Conservation (phyloP, 2,113 vertebrate genomes). For the Urocolius indicus region DNA sequence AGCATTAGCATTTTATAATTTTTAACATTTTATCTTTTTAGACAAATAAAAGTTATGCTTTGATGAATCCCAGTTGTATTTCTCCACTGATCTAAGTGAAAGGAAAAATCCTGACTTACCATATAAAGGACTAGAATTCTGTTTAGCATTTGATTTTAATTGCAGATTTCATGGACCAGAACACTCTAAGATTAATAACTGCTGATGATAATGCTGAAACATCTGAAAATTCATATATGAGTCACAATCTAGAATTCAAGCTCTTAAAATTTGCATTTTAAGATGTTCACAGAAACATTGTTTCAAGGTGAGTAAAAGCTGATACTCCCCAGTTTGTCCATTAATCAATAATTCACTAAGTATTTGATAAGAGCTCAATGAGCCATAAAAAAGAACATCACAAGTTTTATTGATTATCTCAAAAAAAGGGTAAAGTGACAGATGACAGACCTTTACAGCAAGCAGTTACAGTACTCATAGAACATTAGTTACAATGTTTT, state of each 20-base stretch:
- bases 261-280: constrained; percentile 5
- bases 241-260: not conserved
- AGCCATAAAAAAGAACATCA: constrained; percentile 46
- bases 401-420: constrained; percentile 46
- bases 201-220: not conserved
- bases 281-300: not conserved
- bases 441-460: constrained; percentile 10
- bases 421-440: constrained; percentile 34
- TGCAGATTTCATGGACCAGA: constrained; percentile 22
- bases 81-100: not conserved
- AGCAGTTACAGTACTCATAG: not conserved
- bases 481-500: not conserved
- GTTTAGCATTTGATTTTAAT: constrained; percentile 47
- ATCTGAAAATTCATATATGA: not conserved
- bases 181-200: constrained; percentile 24
- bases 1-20: constrained; percentile 26
- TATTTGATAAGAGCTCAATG: constrained; percentile 35
- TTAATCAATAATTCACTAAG: constrained; percentile 46
- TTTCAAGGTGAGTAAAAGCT: constrained; percentile 32
- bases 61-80: constrained; percentile 35
- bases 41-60: constrained; percentile 23
- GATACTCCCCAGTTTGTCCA: not conserved
- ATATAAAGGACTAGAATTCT: constrained; percentile 31
- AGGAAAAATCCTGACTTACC: constrained; percentile 14
- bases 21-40: constrained; percentile 7